A percentile compares a stretch with the other conserved stretches of the same genome.
Conservation (phyloP, 2,888 invertebrate species). For the Mamestra brassicae region DNA sequence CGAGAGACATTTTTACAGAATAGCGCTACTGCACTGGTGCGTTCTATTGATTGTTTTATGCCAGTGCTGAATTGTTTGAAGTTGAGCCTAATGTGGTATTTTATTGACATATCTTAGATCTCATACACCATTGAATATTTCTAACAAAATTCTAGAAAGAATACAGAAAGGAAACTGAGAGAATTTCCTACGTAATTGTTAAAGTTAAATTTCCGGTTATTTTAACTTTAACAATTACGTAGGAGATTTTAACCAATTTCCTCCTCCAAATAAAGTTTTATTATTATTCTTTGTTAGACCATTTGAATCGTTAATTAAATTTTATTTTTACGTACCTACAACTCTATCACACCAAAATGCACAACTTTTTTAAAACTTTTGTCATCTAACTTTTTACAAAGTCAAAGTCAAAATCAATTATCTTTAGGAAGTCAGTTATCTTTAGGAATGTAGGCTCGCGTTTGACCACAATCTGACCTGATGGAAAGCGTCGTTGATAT, state of each 20-base stretch:
- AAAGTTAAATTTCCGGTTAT: conserved; percentile 8
- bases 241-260: conserved; percentile 6
- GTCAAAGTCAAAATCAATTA: no score
- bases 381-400: background rate
- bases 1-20: no score
- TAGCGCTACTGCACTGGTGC: background rate
- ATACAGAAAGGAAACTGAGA: background rate
- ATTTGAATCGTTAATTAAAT: conserved; percentile 16
- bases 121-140: background rate
- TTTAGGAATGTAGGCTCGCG: no score
- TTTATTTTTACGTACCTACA: background rate
- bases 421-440: no score
- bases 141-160: background rate
- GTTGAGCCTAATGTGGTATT: no score
- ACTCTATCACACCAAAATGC: background rate
- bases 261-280: conserved; percentile 8
- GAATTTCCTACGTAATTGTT: background rate
- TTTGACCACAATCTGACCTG: background rate
- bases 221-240: no score
- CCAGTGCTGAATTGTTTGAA: no score
- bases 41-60: background rate
- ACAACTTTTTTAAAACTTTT: background rate
- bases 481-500: no score
- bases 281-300: background rate
- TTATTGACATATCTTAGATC: no score